Evolutionary conservation across 1,140 invertebrate species (phyloP), one percentile per base, ranked within the genome.

Genomic region (Fragariocoptes setiger): DNA sequence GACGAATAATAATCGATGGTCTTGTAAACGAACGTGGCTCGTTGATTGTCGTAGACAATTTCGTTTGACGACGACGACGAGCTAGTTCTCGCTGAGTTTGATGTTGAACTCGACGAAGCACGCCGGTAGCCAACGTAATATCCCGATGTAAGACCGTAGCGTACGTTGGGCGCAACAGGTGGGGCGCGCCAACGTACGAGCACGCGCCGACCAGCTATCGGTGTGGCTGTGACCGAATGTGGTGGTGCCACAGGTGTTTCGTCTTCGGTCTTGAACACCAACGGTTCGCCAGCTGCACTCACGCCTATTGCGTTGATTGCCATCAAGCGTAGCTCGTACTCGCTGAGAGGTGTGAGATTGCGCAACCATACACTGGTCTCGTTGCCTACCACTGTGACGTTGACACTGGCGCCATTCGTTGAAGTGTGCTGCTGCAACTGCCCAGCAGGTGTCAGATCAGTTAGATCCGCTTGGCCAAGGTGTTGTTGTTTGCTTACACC

Each of bases 291-390:
- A n/a, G 85, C 71, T 36, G 75, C 72, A 1, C 82, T 85, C 3
- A 64, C 68, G 36, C 92, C 90, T 38, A 83, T 86, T 61, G 92
- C 90, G 61, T 97, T 99, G 16, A 92, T 74, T 8, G 90, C 86
- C 48, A 79, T 68, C 2, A 97, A 68, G 41, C 88, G 65, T 65
- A 97, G 95, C 57, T 92, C 76, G 58, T 82, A 92, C 58, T 88
- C 76, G 35, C 74, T 74, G 36, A 77, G 72, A 58, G 83, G 82
- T 41, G 71, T 68, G 3, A 92, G 60, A 48, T 73, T 72, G 46
- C 68, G 67, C 5, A 92, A 66, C 39, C 68, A 71, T 2, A 73
- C 70, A 44, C 70, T 69, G 2, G 70, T 73, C 51, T 76, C 72
- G 13, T 67, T 67, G 1, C 76, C 76, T 0, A 73, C 67, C 4